Conservation (phyloP, 2,113 vertebrate species). For the Eudyptes chrysolophus region DNA sequence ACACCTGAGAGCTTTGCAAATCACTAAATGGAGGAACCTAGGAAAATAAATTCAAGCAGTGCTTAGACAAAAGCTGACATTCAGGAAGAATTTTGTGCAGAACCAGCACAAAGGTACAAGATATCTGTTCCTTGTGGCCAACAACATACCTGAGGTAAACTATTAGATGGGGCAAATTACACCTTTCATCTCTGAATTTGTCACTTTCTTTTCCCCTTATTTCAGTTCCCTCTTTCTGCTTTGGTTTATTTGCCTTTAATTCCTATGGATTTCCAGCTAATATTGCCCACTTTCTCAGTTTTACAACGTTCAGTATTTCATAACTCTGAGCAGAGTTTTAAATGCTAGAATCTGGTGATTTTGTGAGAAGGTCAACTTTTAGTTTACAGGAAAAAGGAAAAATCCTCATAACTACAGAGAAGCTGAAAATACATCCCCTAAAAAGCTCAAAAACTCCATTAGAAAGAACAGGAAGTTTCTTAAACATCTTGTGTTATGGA, state of each 20-base stretch:
- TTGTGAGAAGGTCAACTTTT: not conserved
- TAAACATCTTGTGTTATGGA: not conserved
- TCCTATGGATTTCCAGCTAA: not conserved
- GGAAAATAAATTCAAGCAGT: not conserved
- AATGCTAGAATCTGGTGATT: not conserved
- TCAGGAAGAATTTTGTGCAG: not conserved
- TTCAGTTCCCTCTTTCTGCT: not conserved
- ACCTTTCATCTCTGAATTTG: not conserved
- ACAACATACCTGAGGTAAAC: not conserved
- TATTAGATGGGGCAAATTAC: not conserved
- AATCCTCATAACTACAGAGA: not conserved
- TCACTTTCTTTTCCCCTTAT: not conserved
- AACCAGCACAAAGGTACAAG: not conserved
- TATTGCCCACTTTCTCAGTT: not conserved
- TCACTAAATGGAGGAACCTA: not conserved
- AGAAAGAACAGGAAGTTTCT: not conserved
- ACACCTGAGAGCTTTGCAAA: not conserved
- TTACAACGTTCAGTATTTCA: not conserved
- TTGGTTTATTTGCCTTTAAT: not conserved
- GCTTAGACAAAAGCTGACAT: not conserved
- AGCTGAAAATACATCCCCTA: not conserved
- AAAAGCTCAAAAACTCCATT: not conserved
- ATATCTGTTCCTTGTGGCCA: not conserved
- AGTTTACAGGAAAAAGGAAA: not conserved
- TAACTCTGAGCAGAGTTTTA: not conserved